Evolutionary conservation across 64 coral and sea anemone genomes (phyloP), one percentile per base, ranked within the genome.

Genomic region (Porites lutea): DNA sequence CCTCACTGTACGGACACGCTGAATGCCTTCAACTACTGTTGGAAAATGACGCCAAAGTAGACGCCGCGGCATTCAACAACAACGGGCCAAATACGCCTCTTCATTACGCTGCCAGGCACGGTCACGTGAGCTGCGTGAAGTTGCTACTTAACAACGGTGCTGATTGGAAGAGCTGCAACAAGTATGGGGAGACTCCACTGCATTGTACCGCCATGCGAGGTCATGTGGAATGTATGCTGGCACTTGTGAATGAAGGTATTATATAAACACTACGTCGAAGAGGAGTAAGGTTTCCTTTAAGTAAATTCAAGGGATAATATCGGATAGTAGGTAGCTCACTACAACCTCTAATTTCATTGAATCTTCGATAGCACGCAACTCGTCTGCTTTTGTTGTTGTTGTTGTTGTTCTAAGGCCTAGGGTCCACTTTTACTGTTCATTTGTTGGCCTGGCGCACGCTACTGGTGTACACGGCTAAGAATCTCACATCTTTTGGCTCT

Each of bases 181-280:
- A 65, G 4, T 88, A 75, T 20, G 92, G 92, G 2, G 78, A 94
- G 68, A 94, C 37, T 1, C 92, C 92, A 45, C 47, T 94, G 48
- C 92, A 94, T 48, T 75, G 79, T 6, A 88, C 92, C 57, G 92
- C 92, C 8, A 94, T 94, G 92, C 55, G 92, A 45, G 92, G 92
- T 4, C 87, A 94, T 20, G 92, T 89, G 71, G 92, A 59, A 44
- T 94, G 92, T 21, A 89, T 94, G 87, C 86, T 72, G n/a, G 81
- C 75, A 57, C 92, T 94, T 5, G 78, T 94, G 4, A 80, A 89
- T n/a, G 53, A 48, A 57, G 92, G 92, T 94, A 94, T 55, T 43
- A 87, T 27, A 8, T 37, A 37, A 37, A 37, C 27, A 37, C 27
- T 37, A 37, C 27, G 27, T 37, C 27, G 27, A 37, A 37, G 27